phyloP scores from a whole-genome alignment of 2,888 invertebrate genomes.

The Melinaea menophilus region DNA sequence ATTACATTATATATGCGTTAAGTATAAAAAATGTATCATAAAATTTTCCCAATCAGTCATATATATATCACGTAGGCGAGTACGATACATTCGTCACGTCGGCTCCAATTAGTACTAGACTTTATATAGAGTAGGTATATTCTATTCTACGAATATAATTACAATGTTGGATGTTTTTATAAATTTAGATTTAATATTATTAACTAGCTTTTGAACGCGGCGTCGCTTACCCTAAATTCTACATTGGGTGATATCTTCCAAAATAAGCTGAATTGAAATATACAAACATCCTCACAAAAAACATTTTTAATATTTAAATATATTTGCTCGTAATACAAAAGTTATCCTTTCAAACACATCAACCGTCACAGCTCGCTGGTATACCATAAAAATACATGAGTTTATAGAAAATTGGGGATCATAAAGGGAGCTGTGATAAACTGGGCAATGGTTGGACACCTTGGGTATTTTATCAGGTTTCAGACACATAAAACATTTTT shows the following conservation, averaged over 20 bases:
- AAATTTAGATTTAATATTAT: neutral
- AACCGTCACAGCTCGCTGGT: neutral
- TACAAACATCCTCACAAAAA: too few species aligned
- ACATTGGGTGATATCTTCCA: too few species aligned
- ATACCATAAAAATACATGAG: constrained; percentile 28
- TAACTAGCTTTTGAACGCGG: too few species aligned
- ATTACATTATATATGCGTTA: too few species aligned
- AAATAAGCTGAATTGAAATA: too few species aligned
- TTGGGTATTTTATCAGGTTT: constrained; percentile 59
- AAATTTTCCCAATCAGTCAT: constrained; percentile 1
- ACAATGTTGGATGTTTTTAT: neutral
- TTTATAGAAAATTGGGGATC: constrained; percentile 74
- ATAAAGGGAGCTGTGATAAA: constrained; percentile 67
- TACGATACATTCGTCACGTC: constrained; percentile 14
- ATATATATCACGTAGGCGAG: neutral
- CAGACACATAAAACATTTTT: constrained; percentile 68
- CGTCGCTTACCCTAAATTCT: too few species aligned
- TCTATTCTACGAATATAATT: neutral
- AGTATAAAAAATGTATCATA: neutral
- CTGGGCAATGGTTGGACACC: constrained; percentile 49
- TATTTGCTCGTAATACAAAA: too few species aligned
- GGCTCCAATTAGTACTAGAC: constrained; percentile 6
- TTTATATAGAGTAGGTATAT: neutral
- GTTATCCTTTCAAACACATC: neutral
- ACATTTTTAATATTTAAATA: too few species aligned